Evolutionary conservation across 2,888 invertebrate genomes (phyloP).

Genomic region (Pherbina coryleti): DNA sequence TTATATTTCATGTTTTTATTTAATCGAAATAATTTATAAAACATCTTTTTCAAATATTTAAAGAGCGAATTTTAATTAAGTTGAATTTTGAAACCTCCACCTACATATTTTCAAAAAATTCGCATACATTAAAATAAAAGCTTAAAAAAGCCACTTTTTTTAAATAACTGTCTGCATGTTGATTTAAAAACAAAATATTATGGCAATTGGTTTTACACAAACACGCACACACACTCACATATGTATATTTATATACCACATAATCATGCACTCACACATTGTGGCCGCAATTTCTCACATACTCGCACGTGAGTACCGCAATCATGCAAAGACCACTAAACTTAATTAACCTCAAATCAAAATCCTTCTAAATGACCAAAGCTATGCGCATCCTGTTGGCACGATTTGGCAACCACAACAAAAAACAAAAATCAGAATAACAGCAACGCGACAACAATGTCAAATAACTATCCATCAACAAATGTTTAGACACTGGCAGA

Average conservation of each 20-base stretch:
- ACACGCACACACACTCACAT: background rate
- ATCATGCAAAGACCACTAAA: constrained; percentile 37
- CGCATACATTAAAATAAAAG: too few species aligned
- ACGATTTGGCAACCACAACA: constrained; percentile 38
- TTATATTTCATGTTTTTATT: too few species aligned
- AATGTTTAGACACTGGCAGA: background rate
- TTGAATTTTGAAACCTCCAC: too few species aligned
- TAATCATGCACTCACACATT: constrained; percentile 4
- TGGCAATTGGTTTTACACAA: background rate
- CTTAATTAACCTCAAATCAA: constrained; percentile 47
- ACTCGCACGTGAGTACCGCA: constrained; percentile 27
- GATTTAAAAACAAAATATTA: background rate
- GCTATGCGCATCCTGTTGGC: constrained; percentile 23
- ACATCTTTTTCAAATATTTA: too few species aligned
- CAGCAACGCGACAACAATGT: background rate
- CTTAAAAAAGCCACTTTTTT: too few species aligned
- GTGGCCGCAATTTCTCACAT: constrained; percentile 26
- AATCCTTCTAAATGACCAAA: constrained; percentile 35
- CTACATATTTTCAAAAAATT: too few species aligned
- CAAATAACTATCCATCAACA: background rate
- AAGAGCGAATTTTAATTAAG: too few species aligned
- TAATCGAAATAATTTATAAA: too few species aligned
- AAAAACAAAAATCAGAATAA: constrained; percentile 19
- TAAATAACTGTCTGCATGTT: background rate
- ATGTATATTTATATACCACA: background rate